Percentiles rank a stretch among this genome's conserved stretches.
Conservation (phyloP, 2,888 invertebrate species). For the Drosophila vallismaia region DNA sequence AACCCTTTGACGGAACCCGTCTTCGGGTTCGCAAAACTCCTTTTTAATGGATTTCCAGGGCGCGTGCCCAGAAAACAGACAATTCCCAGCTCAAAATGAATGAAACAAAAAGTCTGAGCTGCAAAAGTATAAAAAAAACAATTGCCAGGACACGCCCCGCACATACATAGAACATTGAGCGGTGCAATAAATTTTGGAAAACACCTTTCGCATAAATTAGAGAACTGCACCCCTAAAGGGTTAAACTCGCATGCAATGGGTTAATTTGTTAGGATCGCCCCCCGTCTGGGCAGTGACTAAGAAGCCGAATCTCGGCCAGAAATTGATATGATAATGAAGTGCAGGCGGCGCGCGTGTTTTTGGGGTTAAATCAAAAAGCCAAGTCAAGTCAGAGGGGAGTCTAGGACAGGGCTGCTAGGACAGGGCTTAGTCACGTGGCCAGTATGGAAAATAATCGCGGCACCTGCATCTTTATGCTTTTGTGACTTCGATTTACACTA, state of each 20-base stretch:
- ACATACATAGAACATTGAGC: constrained; percentile 34
- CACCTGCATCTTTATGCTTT: constrained; percentile 82
- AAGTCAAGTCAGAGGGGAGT: not conserved
- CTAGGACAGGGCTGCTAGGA: not conserved
- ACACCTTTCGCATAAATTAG: constrained; percentile 77
- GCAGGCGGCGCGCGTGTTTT: constrained; percentile 29
- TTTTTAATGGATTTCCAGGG: constrained; percentile 59
- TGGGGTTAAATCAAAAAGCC: constrained; percentile 8
- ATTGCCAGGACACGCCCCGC: constrained; percentile 62
- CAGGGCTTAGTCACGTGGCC: constrained; percentile 48
- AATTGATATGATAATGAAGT: constrained; percentile 80
- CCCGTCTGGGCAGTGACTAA: constrained; percentile 58
- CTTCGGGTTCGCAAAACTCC: constrained; percentile 23
- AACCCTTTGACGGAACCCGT: constrained; percentile 51
- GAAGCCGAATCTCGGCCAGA: constrained; percentile 70
- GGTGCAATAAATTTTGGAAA: constrained; percentile 69
- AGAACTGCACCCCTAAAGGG: constrained; percentile 57
- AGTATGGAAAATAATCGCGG: constrained; percentile 74
- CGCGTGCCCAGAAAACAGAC: constrained; percentile 61
- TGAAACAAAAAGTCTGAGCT: constrained; percentile 39
- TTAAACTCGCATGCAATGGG: constrained; percentile 70
- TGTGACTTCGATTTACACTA: constrained; percentile 67
- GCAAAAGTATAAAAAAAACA: constrained; percentile 45
- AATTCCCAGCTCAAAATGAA: constrained; percentile 47
- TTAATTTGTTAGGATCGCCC: constrained; percentile 69